Evolutionary conservation across 2,113 vertebrate species (phyloP), one percentile per base, ranked within the genome.

Genomic region (Aythya baeri): DNA sequence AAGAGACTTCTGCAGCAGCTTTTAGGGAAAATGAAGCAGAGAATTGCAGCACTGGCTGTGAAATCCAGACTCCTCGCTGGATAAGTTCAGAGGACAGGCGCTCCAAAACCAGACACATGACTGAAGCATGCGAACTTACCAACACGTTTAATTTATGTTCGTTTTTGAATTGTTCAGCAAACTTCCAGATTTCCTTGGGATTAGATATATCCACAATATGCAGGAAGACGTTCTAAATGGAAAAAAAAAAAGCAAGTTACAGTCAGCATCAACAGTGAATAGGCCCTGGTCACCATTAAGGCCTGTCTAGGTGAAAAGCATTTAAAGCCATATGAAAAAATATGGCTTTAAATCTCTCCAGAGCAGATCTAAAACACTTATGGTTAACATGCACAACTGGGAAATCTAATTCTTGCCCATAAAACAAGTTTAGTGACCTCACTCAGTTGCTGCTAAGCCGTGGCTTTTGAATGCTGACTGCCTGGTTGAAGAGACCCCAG

Each of bases 171-270:
- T 90, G 97, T 95, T 97, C 98, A 32, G 97, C 98, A 95, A 99
- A 99, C 73, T 98, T 98, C 98, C 98, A 99, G 62, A 99, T 98
- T 86, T 98, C 97, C 76, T 95, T 98, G 17, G 98, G 97, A 68
- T 96, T 97, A 71, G 98, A 98, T 94, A 99, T 97, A 96, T 98
- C 98, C 88, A 98, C 92, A 41, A 98, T 82, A 74, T 99, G 98
- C 74, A 99, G 79, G 78, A 98, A 98, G 54, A 99, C 93, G 49
- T 98, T 98, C 98, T 99, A 89, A 87, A 94, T 5, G n/a, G 46
- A 49, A 44, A 32, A 59, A 91, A 76, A 77, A 76, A 77, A 77
- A 75, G 1, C 13, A 70, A 55, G 17, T 68, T 34, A 55, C 9
- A 88, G 68, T 54, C 70, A 87, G 59, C 21, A 61, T 8, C 5